phyloP scores from a whole-genome alignment of 2,797 vertebrate species.

The Simalia tracyae region DNA sequence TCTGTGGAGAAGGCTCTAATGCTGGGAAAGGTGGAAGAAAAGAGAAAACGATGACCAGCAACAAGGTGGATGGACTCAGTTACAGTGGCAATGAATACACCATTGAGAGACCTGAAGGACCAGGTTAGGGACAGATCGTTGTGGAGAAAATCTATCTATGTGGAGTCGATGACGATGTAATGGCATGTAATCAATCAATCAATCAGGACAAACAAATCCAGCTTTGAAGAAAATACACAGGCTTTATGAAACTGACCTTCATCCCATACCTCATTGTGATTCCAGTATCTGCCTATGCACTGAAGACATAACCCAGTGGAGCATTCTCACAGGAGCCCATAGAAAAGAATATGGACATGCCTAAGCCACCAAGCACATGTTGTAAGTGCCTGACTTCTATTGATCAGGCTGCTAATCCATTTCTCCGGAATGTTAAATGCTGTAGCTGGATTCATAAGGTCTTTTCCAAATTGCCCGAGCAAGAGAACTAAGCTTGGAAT shows the following conservation, averaged over 20 bases:
- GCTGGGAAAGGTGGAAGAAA: neutral
- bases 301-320: neutral
- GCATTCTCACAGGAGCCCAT: neutral
- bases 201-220: neutral
- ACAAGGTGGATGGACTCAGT: neutral
- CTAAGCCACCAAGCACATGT: neutral
- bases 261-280: neutral
- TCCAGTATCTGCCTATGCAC: neutral
- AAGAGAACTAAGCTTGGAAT: neutral
- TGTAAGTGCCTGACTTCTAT: neutral
- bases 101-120: neutral
- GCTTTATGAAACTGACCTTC: neutral
- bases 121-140: neutral
- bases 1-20: neutral
- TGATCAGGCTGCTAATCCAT: neutral
- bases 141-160: neutral
- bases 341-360: neutral
- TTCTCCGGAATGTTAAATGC: neutral
- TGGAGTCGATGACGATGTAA: neutral
- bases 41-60: neutral
- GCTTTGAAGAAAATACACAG: neutral
- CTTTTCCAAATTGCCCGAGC: neutral
- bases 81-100: neutral
- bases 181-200: neutral
- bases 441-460: neutral